phyloP scores from a whole-genome alignment of 1,140 invertebrate genomes.

The Carposina sasakii region DNA sequence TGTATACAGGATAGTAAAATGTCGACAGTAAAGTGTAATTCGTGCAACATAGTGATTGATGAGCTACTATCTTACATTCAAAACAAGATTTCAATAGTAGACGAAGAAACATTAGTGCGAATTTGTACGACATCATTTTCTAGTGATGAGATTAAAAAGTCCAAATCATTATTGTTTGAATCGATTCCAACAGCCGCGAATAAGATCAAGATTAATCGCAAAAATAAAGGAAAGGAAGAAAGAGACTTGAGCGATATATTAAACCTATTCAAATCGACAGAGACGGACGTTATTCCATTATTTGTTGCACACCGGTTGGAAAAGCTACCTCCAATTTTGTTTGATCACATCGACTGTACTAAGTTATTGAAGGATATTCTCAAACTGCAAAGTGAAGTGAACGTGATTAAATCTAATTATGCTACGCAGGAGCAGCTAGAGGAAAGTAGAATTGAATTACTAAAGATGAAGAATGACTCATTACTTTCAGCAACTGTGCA shows the following conservation, averaged over 20 bases:
- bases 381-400: not conserved
- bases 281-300: constrained; percentile 4
- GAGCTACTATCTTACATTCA: constrained; percentile 16
- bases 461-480: not conserved
- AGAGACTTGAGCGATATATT: constrained; percentile 15
- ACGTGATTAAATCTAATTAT: too few relatives aligned
- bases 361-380: constrained; percentile 11
- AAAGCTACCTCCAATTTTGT: constrained; percentile 6
- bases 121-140: constrained; percentile 19
- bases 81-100: constrained; percentile 22
- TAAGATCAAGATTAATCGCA: constrained; percentile 7
- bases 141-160: constrained; percentile 14
- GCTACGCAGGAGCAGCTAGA: constrained; percentile 4
- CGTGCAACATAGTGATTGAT: constrained; percentile 4
- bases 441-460: not conserved
- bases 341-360: constrained; percentile 15
- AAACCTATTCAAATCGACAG: constrained; percentile 11
- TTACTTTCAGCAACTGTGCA: too few relatives aligned
- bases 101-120: constrained; percentile 19
- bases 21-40: not conserved
- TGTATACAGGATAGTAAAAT: too few relatives aligned
- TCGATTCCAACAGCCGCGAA: too few relatives aligned
- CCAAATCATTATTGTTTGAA: constrained; percentile 19
- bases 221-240: constrained; percentile 16
- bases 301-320: constrained; percentile 14